Evolutionary conservation across 2,797 vertebrate species (phyloP), one percentile per base, ranked within the genome.

Genomic region (Ispidina lecontei): DNA sequence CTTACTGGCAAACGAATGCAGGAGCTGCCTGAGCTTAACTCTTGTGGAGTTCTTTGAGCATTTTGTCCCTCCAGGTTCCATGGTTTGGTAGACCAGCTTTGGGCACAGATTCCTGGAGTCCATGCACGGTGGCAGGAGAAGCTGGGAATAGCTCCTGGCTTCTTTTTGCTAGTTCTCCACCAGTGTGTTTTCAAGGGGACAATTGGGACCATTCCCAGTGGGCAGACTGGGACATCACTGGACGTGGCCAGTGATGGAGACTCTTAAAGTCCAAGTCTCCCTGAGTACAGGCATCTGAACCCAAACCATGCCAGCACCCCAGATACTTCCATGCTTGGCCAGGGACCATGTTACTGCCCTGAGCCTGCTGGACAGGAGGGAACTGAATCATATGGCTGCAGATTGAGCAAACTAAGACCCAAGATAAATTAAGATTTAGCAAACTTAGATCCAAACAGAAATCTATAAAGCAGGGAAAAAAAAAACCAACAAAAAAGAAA

Each of bases 11-110:
- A 68, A 82, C 6, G 16, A 69, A 62, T 4, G 29, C 19, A 15
- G 71, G 39, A 84, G 37, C 47, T 90, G 44, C 70, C 26, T n/a
- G 64, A 68, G 64, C 60, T 95, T 79, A 52, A 70, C 71, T 88
- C 91, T 58, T 75, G 29, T 2, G 0, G 71, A 58, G 49, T n/a
- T 65, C 10, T 59, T 37, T 1, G 14, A 47, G 63, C 20, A 14
- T 29, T 47, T 31, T 37, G 29, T 59, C 59, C 37, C 71, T 44
- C 20, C 26, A 41, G 20, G 47, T 60, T 15, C 49, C 52, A 5
- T 1, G 1, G 59, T 37, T 67, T 67, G 41, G 18, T 31, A 41
- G 7, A 7, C 0, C 44, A 59, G 58, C 62, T 83, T 43, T 68
- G 55, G 59, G 54, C 37, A 71, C 9, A 19, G 55, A 23, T 74